Percentiles rank a stretch among this genome's conserved stretches.
phyloP scores from a whole-genome alignment of 2,888 invertebrate species.

The Aquatica leii region DNA sequence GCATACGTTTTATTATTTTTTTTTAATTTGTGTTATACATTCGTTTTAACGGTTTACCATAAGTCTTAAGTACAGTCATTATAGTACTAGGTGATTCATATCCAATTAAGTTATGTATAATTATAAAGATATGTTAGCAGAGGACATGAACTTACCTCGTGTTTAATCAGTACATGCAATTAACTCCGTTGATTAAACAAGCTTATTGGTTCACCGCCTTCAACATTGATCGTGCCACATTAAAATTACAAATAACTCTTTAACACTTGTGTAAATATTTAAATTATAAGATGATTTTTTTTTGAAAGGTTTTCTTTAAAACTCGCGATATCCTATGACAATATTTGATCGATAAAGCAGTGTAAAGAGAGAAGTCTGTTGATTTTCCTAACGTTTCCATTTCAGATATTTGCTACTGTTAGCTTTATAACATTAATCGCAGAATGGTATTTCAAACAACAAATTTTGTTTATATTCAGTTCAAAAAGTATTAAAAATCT shows the following conservation, averaged over 20 bases:
- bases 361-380: slow-evolving; percentile 22
- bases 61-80: no score
- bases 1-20: no score
- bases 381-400: slow-evolving; percentile 29
- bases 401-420: slow-evolving; percentile 18
- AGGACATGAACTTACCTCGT: no score
- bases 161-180: slow-evolving; percentile 18
- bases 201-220: slow-evolving; percentile 11
- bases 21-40: no score
- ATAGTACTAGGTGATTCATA: no score
- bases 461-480: slow-evolving; percentile 15
- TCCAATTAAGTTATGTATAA: no score
- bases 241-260: slow-evolving; percentile 15
- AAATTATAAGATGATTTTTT: slow-evolving; percentile 5
- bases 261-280: background rate
- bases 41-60: no score
- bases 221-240: slow-evolving; percentile 17
- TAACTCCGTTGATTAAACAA: slow-evolving; percentile 24
- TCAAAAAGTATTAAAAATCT: slow-evolving; percentile 7
- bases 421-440: slow-evolving; percentile 27
- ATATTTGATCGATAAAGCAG: slow-evolving; percentile 33
- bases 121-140: no score
- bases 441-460: slow-evolving; percentile 20
- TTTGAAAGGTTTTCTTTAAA: slow-evolving; percentile 5
- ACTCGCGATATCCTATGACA: slow-evolving; percentile 30